Conservation (phyloP, 2,113 vertebrate species). For the Myodes glareolus region DNA sequence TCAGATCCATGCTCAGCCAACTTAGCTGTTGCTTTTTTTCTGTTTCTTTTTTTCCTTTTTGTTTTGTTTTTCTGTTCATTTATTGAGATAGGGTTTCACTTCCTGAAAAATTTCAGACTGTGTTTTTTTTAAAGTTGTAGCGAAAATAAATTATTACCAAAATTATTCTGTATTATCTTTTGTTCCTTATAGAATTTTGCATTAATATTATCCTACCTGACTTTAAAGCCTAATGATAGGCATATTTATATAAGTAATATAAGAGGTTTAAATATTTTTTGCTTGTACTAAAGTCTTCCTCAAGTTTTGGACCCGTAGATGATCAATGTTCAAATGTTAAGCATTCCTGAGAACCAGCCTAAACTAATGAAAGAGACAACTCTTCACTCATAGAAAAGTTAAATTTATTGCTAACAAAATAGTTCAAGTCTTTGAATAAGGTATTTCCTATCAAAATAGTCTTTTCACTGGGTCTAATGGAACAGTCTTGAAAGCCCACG, state of each 20-base stretch:
- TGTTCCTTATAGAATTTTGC: slow-evolving; percentile 17
- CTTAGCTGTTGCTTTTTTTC: not conserved
- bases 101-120: not conserved
- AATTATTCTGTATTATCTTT: slow-evolving; percentile 15
- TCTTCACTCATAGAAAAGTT: not conserved
- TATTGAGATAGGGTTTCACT: not conserved
- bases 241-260: not conserved
- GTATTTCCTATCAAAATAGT: not conserved
- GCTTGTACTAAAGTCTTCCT: not conserved
- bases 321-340: slow-evolving; percentile 2
- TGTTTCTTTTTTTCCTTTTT: not conserved
- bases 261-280: slow-evolving; percentile 24
- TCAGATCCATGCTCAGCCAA: not conserved
- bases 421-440: not conserved
- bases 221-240: not conserved
- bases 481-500: not conserved
- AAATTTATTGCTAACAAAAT: not conserved
- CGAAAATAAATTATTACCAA: slow-evolving; percentile 42
- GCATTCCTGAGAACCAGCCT: not conserved
- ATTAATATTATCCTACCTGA: slow-evolving; percentile 1
- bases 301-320: not conserved
- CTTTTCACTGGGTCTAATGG: not conserved
- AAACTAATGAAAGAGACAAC: not conserved
- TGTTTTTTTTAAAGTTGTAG: slow-evolving; percentile 29
- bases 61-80: not conserved